phyloP scores from a whole-genome alignment of 2,888 invertebrate species.

The Standfussiana lucernea region DNA sequence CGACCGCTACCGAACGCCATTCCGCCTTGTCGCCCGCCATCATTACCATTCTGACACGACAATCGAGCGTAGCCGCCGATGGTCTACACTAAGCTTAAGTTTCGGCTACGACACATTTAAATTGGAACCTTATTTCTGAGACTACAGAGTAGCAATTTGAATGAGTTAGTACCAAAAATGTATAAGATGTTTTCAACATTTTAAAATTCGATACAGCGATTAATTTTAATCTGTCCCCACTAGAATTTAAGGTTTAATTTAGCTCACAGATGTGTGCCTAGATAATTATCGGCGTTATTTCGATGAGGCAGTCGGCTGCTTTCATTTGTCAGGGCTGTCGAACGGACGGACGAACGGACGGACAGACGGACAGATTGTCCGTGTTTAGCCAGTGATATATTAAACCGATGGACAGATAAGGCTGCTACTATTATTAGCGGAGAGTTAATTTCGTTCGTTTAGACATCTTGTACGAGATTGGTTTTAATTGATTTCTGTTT shows the following conservation, averaged over 20 bases:
- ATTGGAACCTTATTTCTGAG: slow-evolving; percentile 26
- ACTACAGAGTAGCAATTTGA: background rate
- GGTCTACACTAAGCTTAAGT: slow-evolving; percentile 59
- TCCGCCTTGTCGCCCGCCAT: slow-evolving; percentile 78
- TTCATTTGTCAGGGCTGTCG: slow-evolving; percentile 77
- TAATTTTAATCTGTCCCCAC: slow-evolving; percentile 67
- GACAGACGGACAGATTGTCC: slow-evolving; percentile 74
- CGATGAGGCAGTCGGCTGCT: slow-evolving; percentile 73
- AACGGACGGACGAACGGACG: slow-evolving; percentile 68
- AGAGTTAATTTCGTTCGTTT: slow-evolving; percentile 74
- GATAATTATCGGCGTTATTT: slow-evolving; percentile 79
- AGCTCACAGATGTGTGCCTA: slow-evolving; percentile 61
- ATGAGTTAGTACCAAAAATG: slow-evolving; percentile 4
- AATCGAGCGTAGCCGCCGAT: slow-evolving; percentile 63
- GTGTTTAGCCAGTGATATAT: slow-evolving; percentile 79
- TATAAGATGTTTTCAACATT: slow-evolving; percentile 46
- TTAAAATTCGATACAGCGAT: slow-evolving; percentile 64
- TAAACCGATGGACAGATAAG: slow-evolving; percentile 79
- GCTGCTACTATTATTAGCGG: slow-evolving; percentile 71
- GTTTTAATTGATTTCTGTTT: slow-evolving; percentile 70
- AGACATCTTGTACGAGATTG: slow-evolving; percentile 66
- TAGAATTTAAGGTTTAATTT: slow-evolving; percentile 69
- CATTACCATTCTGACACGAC: slow-evolving; percentile 74
- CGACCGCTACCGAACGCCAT: slow-evolving; percentile 83
- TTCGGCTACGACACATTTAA: slow-evolving; percentile 12